Evolutionary conservation across 2,888 invertebrate genomes (phyloP).

Genomic region (Tridacna crocea): DNA sequence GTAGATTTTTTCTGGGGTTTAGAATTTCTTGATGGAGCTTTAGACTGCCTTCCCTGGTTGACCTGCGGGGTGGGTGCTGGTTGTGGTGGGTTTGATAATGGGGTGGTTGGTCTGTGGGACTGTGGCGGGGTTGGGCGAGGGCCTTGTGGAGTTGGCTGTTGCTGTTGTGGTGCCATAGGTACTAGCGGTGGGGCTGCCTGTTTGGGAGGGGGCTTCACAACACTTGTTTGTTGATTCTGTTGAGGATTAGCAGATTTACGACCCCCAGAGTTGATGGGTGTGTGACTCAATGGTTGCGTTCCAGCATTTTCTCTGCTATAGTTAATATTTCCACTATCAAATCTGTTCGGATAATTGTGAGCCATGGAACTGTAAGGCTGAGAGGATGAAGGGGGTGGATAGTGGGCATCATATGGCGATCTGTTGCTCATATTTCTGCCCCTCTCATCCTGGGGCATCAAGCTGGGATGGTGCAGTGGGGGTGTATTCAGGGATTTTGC

Average conservation of each 20-base stretch:
- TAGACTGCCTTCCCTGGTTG: constrained; percentile 58
- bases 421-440: constrained; percentile 61
- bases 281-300: constrained; percentile 71
- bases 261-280: constrained; percentile 66
- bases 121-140: constrained; percentile 53
- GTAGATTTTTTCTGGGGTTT: constrained; percentile 47
- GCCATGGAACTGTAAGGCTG: constrained; percentile 64
- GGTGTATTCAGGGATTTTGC: constrained; percentile 72
- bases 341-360: constrained; percentile 59
- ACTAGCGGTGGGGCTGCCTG: constrained; percentile 63
- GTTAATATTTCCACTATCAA: constrained; percentile 53
- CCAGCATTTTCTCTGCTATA: constrained; percentile 62
- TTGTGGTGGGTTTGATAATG: constrained; percentile 54
- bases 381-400: constrained; percentile 56
- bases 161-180: constrained; percentile 52
- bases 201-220: constrained; percentile 65
- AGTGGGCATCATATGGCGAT: constrained; percentile 64
- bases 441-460: constrained; percentile 64
- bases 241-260: constrained; percentile 67
- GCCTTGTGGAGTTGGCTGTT: constrained; percentile 40
- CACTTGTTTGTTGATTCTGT: constrained; percentile 58
- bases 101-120: constrained; percentile 63
- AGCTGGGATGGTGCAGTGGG: constrained; percentile 72
- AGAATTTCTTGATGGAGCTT: constrained; percentile 50
- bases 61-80: constrained; percentile 62